Percentiles rank a stretch among this genome's conserved stretches.
phyloP scores from a whole-genome alignment of 1,140 invertebrate genomes.

The Lepidurus apus region DNA sequence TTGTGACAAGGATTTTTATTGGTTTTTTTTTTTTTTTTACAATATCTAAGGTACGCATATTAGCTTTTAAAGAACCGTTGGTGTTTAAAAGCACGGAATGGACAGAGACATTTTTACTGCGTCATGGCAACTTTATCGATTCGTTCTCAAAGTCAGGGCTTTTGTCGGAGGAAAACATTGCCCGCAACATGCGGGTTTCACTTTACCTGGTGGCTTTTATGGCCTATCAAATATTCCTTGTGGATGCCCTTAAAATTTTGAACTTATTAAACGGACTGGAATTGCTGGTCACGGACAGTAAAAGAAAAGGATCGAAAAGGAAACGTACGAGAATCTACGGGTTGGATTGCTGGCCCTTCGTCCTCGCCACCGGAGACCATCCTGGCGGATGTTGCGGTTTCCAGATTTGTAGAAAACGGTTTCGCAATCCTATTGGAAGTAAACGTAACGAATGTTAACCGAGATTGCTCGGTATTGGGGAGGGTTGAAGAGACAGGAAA shows the following conservation, averaged over 20 bases:
- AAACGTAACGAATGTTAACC: too few relatives aligned
- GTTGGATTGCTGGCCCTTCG: neutral
- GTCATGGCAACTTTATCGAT: constrained; percentile 12
- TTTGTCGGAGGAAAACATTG: neutral
- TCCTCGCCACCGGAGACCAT: neutral
- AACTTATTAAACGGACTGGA: neutral
- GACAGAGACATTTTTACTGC: neutral
- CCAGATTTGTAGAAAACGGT: neutral
- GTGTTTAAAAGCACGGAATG: neutral
- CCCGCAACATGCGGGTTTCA: neutral
- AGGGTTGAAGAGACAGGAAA: neutral
- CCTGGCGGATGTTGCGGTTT: neutral
- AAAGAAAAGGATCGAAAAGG: neutral
- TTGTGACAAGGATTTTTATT: neutral
- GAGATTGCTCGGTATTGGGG: too few relatives aligned
- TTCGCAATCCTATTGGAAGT: neutral
- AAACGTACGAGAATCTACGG: neutral
- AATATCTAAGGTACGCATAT: neutral
- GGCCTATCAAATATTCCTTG: neutral
- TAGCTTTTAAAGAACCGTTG: neutral
- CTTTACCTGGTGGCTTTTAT: neutral
- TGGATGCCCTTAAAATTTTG: neutral
- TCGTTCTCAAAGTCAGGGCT: neutral
- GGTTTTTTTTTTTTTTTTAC: neutral
- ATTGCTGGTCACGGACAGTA: neutral